phyloP scores from a whole-genome alignment of 37 sponge, comb jelly and placozoan genomes.

The Tethya wilhelma region DNA sequence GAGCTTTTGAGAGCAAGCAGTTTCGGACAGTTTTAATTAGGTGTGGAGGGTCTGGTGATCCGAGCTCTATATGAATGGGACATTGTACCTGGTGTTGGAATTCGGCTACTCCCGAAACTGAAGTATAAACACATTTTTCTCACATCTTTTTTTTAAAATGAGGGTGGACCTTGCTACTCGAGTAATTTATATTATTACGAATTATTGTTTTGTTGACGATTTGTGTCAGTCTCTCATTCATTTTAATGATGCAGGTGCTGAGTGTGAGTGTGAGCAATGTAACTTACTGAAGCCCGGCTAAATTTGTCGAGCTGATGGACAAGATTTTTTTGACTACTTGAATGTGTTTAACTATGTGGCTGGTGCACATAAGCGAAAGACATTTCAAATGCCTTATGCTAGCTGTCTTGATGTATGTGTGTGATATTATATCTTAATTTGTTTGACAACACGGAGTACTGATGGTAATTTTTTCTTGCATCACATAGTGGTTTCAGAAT shows the following conservation, averaged over 20 bases:
- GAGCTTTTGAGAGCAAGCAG: constrained; percentile 16
- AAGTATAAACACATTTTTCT: constrained; percentile 16
- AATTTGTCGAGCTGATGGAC: constrained; percentile 12
- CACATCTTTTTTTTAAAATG: constrained; percentile 44
- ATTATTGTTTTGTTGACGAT: too few relatives aligned
- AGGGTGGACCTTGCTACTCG: constrained; percentile 35
- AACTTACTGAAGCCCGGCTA: constrained; percentile 18
- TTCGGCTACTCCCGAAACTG: constrained; percentile 8
- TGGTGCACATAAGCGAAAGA: too few relatives aligned
- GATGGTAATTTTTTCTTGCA: too few relatives aligned
- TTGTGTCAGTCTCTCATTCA: background rate
- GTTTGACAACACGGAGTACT: too few relatives aligned
- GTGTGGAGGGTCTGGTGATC: too few relatives aligned
- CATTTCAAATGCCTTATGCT: too few relatives aligned
- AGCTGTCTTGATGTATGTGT: too few relatives aligned
- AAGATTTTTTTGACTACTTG: constrained; percentile 56
- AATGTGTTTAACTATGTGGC: too few relatives aligned
- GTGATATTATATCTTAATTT: too few relatives aligned
- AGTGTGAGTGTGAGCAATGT: constrained; percentile 44
- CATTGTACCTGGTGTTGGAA: constrained; percentile 4
- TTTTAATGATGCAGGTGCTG: constrained; percentile 24
- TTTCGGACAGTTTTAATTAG: constrained; percentile 23
- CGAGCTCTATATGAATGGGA: constrained; percentile 3
- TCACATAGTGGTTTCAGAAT: constrained; percentile 10
- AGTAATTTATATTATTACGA: background rate